Evolutionary conservation across 2,888 invertebrate genomes (phyloP).

Genomic region (Tanypteryx hageni): DNA sequence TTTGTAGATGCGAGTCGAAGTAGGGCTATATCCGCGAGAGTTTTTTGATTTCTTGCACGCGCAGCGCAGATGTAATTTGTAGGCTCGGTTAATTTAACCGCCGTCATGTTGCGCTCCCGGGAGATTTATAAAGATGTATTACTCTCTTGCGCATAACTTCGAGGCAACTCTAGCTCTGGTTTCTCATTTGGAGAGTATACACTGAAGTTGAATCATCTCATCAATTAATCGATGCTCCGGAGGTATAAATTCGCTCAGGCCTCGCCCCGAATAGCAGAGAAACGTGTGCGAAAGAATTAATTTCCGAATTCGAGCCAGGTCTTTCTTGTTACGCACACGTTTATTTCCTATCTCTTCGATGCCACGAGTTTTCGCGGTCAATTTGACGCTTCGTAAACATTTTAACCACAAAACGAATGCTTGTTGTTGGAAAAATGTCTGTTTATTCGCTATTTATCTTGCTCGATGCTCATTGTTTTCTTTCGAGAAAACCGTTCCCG

Average conservation of each 20-base stretch:
- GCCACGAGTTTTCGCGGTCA: no score
- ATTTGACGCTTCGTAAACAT: no score
- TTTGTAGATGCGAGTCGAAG: not conserved
- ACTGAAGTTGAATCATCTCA: not conserved
- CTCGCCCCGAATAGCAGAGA: no score
- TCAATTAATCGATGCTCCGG: not conserved
- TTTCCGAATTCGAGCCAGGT: no score
- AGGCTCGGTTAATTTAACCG: not conserved
- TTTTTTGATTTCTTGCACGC: not conserved
- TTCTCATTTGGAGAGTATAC: not conserved
- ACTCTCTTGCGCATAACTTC: not conserved
- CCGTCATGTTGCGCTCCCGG: not conserved
- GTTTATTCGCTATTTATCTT: no score
- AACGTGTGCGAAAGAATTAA: no score
- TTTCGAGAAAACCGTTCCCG: not conserved
- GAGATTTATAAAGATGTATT: not conserved
- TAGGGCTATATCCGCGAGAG: not conserved
- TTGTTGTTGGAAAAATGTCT: no score
- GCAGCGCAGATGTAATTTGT: not conserved
- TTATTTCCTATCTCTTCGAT: no score
- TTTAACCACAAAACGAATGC: no score
- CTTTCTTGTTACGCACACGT: no score
- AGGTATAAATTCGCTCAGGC: not conserved
- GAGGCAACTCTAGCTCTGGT: not conserved
- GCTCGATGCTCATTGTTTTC: not conserved